Evolutionary conservation across 2,888 invertebrate genomes (phyloP), one percentile per base, ranked within the genome.

Genomic region (Stratiomys singularior): DNA sequence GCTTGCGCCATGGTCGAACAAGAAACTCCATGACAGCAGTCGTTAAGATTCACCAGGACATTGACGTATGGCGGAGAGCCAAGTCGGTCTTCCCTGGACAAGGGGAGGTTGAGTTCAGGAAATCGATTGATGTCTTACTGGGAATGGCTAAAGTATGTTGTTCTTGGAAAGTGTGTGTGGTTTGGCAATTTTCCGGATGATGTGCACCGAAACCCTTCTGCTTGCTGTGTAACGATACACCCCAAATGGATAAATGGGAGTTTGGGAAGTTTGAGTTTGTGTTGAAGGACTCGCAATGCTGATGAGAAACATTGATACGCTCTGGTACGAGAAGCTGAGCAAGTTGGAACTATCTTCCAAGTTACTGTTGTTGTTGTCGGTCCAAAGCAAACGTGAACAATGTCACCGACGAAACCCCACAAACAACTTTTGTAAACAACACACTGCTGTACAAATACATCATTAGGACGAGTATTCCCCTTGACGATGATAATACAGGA

Each of bases 41-140:
- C 64, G 28, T 28, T 28, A 30, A 64, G 18, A 64, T 28, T 64
- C 64, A 28, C 64, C 4, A 64, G 30, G 28, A 64, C 28, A 28
- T 18, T 5, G 18, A 28, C 1, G 28, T 18, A 52, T 18, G 64
- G 25, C 28, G 15, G 52, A 52, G 18, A 18, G 64, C 4, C 7
- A 13, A 13, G 52, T 52, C 4, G 52, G 9, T 37, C 9, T 37
- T 37, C 37, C 37, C 9, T 11, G 5, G 64, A 28, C 28, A n/a
- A 2, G 37, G 27, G 56, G 28, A 52, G 7, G 23, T 13, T 47
- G 3, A 25, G 72, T 23, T 56, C 52, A 72, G 30, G 72, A 30
- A 52, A 72, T 30, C 56, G 72, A 72, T 71, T 47, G 71, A 71
- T 72, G 72, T 72, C 72, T 72, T 21, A 72, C 56, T 56, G 72